Conservation (phyloP, 2,888 invertebrate genomes). For the Callosobruchus maculatus region DNA sequence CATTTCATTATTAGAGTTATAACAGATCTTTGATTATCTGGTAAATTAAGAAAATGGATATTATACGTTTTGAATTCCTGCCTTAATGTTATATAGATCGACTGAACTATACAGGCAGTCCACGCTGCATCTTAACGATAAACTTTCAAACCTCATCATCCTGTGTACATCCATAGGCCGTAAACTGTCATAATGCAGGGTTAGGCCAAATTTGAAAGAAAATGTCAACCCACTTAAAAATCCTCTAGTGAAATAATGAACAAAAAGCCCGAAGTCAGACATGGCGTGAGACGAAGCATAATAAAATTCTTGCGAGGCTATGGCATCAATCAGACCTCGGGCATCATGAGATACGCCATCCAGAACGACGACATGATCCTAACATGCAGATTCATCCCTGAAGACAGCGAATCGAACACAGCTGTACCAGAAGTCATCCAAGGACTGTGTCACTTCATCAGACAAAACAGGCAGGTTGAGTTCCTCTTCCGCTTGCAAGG, state of each 20-base stretch:
- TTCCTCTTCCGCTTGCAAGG: background rate
- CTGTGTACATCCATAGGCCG: background rate
- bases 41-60: too few species aligned
- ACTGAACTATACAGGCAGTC: too few species aligned
- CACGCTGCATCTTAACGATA: too few species aligned
- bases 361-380: background rate
- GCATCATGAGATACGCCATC: background rate
- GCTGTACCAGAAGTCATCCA: background rate
- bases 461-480: background rate
- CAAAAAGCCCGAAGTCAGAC: background rate
- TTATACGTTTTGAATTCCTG: too few species aligned
- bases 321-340: background rate
- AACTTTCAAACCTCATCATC: too few species aligned
- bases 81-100: too few species aligned
- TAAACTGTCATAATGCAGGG: background rate
- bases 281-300: background rate
- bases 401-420: background rate
- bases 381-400: background rate
- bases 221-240: background rate
- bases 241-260: background rate
- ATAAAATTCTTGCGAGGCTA: background rate
- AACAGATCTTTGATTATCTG: too few species aligned
- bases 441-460: background rate
- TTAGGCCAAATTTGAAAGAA: background rate
- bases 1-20: too few species aligned